These are phyloP conservation scores for Heliconius congener DNA, from an alignment of 1,140 invertebrate species.

Conservation along the genomic window DNA sequence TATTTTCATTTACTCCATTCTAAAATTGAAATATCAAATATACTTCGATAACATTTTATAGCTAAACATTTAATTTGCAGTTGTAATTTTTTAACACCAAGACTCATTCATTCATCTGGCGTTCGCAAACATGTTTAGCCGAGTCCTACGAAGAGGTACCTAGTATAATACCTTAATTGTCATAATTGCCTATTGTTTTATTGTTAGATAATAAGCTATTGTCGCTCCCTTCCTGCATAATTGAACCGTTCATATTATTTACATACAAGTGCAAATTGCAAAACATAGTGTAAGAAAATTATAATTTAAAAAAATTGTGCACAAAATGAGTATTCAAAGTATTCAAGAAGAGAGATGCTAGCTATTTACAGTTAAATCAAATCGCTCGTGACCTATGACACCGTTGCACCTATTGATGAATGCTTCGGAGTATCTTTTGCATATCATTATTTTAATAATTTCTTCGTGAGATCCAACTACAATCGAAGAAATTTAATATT, in stretches of 20 bases:
- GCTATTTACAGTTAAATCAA: background rate
- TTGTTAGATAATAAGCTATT: constrained; percentile 48
- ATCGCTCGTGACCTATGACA: background rate
- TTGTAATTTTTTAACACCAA: background rate
- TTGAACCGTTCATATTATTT: background rate
- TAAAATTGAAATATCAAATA: background rate
- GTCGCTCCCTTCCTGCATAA: constrained; percentile 22
- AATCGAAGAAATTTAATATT: background rate
- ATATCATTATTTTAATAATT: too few relatives aligned
- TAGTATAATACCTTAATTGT: constrained; percentile 46
- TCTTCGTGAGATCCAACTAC: too few relatives aligned
- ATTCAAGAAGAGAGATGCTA: too few relatives aligned
- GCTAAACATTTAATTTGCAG: background rate
- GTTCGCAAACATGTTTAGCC: background rate
- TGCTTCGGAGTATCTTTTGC: too few relatives aligned
- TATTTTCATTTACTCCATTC: too few relatives aligned
- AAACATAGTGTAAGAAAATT: background rate
- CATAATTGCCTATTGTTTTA: constrained; percentile 62
- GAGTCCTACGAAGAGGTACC: background rate
- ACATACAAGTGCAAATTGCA: background rate
- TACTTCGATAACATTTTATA: background rate
- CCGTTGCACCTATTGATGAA: background rate
- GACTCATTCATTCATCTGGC: background rate
- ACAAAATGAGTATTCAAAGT: too few relatives aligned
- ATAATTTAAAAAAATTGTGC: background rate